These are phyloP conservation scores for Nasua narica DNA, from an alignment of 2,797 vertebrate species.

Conservation along the genomic window DNA sequence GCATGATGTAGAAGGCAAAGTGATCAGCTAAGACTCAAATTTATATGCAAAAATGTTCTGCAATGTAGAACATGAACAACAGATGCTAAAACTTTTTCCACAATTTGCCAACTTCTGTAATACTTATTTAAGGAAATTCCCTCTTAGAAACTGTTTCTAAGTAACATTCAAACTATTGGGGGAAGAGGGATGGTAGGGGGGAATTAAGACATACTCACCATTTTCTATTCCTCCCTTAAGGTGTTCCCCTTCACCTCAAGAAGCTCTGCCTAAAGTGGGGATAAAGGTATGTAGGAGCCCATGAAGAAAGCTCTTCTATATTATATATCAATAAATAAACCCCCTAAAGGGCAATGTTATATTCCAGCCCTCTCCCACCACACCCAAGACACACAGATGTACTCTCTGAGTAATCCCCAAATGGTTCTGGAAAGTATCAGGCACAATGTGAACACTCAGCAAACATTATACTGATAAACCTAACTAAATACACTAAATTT, in stretches of 20 bases:
- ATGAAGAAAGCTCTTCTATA: not conserved
- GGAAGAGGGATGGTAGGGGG: not conserved
- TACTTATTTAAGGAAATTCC: not conserved
- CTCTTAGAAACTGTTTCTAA: not conserved
- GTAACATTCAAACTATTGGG: not conserved
- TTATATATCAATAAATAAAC: not conserved
- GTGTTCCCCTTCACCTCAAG: not conserved
- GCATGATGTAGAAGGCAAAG: not conserved
- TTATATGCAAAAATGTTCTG: not conserved
- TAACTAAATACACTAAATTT: not conserved
- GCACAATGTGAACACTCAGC: not conserved
- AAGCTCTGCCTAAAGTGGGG: not conserved
- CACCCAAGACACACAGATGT: not conserved
- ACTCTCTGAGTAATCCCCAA: not conserved
- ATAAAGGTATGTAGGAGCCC: too few species aligned
- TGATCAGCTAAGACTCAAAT: not conserved
- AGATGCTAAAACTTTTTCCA: not conserved
- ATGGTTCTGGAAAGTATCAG: not conserved
- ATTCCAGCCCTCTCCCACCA: not conserved
- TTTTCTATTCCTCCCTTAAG: not conserved
- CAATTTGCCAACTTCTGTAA: not conserved
- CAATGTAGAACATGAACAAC: not conserved
- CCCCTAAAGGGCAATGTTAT: not conserved
- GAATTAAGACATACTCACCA: not conserved
- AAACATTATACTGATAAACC: conserved; percentile 18